phyloP scores from a whole-genome alignment of 2,113 vertebrate genomes.

The Neodon shergylaensis region DNA sequence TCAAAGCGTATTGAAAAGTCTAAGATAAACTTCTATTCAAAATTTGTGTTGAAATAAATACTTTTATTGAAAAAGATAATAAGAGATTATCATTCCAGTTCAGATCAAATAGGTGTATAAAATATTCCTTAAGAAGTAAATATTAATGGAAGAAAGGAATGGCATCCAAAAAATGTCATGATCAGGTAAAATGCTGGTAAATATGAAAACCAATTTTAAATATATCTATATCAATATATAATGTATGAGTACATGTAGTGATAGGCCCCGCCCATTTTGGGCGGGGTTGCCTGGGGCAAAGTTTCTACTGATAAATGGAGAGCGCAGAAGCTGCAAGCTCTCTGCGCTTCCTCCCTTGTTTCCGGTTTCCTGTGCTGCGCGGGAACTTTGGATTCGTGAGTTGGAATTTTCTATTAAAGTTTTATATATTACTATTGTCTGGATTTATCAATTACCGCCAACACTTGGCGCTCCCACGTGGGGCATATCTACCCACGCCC shows the following conservation, averaged over 20 bases:
- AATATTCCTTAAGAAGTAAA: conserved; percentile 9
- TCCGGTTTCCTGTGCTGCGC: too few species aligned
- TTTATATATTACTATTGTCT: too few species aligned
- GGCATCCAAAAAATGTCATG: neutral
- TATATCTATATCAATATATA: neutral
- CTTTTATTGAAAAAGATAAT: neutral
- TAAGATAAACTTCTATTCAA: conserved; percentile 9
- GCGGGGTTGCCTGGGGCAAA: too few species aligned
- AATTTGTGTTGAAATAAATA: neutral
- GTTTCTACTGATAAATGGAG: too few species aligned
- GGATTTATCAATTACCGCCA: too few species aligned
- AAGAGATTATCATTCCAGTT: neutral
- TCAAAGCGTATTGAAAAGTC: neutral
- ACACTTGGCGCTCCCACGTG: too few species aligned
- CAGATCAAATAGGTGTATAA: neutral
- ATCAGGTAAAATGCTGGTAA: neutral
- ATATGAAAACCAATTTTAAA: neutral
- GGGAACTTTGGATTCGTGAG: too few species aligned
- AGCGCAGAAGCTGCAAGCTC: too few species aligned
- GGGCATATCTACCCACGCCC: too few species aligned
- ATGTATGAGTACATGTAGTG: neutral
- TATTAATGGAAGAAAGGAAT: neutral
- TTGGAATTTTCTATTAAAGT: too few species aligned
- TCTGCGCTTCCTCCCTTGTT: too few species aligned
- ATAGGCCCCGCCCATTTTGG: too few species aligned